Evolutionary conservation across 2,113 vertebrate species (phyloP), one percentile per base, ranked within the genome.

Genomic region (Fregata magnificens): DNA sequence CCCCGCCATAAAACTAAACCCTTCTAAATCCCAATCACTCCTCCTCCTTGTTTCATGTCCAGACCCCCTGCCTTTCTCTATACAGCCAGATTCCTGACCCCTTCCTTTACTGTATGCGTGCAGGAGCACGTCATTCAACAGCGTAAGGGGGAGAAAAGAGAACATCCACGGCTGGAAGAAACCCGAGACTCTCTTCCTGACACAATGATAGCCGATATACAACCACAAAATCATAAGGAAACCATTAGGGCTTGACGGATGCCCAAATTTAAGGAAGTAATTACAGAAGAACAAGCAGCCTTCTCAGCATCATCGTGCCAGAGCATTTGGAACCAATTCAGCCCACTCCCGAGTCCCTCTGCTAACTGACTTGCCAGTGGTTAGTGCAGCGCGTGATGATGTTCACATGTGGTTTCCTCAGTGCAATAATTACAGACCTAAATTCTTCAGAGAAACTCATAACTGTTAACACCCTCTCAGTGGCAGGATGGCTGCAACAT

Each of bases 281-380:
- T 97, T 96, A 97, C 79, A 73, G 91, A 77, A 86, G 91, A 96
- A 97, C 95, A 97, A 97, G 94, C 74, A 94, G 84, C 90, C 81
- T 77, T 82, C 96, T 95, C 86, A 90, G 74, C 91, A 91, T 72
- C 78, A 52, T 29, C 1, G 0, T 95, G 93, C 96, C 95, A 94
- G 88, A 97, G 91, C 97, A 97, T 97, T 97, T 97, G 97, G 97
- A 97, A 97, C 42, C 91, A 97, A 97, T 97, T 96, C 82, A 93
- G 66, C 71, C 62, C 50, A 21, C 25, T 88, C 74, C 78, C 0
- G 4, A 78, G 84, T 34, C 78, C 83, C 87, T 74, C 58, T 2
- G 21, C 87, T 3, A 11, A 69, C 91, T 50, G 78, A 40, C 52
- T 80, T 95, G 94, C 95, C 86, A 19, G 84, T 34, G 95, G 91